Conservation (phyloP, 2,888 invertebrate genomes). For the Sinhomidia bicolor region DNA sequence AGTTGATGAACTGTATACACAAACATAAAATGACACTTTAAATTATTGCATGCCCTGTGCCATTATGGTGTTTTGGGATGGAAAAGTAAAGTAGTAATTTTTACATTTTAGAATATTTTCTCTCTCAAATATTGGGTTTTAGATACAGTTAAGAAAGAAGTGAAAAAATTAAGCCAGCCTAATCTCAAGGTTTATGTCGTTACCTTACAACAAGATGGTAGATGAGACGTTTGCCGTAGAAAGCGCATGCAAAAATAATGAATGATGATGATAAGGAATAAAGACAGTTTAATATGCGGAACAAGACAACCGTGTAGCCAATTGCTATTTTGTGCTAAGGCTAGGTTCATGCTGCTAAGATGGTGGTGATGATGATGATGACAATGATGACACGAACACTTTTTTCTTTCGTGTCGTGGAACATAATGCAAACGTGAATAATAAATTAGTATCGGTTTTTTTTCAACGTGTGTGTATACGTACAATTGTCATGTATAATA, state of each 20-base stretch:
- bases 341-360: background rate
- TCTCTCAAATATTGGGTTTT: background rate
- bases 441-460: constrained; percentile 52
- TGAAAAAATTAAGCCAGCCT: background rate
- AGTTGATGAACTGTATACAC: too few species aligned
- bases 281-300: background rate
- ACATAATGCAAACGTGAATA: constrained; percentile 37
- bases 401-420: constrained; percentile 17
- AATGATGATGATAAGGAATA: background rate
- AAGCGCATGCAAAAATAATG: constrained; percentile 29
- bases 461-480: background rate
- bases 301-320: background rate
- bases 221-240: too few species aligned
- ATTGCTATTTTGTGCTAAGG: background rate
- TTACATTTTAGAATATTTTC: background rate
- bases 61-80: too few species aligned
- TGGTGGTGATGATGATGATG: background rate
- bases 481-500: background rate
- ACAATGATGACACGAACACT: constrained; percentile 21
- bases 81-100: background rate
- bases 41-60: background rate
- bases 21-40: background rate
- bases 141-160: background rate
- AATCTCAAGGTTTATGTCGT: background rate
- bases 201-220: too few species aligned